Evolutionary conservation across 2,113 vertebrate genomes (phyloP).

Genomic region (Regulus satrapa): DNA sequence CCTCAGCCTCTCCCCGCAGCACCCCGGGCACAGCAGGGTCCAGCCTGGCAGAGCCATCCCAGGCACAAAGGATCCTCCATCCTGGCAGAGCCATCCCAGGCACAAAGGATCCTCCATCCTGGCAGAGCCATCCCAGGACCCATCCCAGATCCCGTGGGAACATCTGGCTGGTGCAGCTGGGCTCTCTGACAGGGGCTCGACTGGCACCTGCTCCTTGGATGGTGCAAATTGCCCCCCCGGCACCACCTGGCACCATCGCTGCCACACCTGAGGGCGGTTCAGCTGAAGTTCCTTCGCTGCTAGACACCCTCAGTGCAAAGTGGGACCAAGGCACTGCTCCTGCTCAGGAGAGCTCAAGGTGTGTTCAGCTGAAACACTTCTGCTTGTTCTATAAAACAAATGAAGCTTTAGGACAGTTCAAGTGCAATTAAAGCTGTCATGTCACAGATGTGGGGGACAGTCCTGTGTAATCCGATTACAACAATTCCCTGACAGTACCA

Average conservation of each 20-base stretch:
- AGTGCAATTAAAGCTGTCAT: background rate
- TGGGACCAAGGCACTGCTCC: background rate
- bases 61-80: background rate
- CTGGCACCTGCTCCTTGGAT: background rate
- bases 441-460: background rate
- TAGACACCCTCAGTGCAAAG: background rate
- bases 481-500: background rate
- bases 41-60: accelerated
- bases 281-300: background rate
- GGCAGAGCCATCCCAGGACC: background rate
- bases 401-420: background rate
- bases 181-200: accelerated
- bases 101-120: background rate
- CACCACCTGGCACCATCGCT: accelerated
- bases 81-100: background rate
- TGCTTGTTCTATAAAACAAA: background rate
- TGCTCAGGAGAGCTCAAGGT: background rate
- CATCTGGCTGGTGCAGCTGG: accelerated
- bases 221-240: accelerated
- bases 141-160: background rate
- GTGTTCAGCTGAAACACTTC: background rate
- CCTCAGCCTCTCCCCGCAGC: background rate
- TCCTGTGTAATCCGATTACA: background rate
- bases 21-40: accelerated
- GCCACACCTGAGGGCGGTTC: background rate